These are phyloP conservation scores for Hybognathus amarus DNA, from an alignment of 2,797 vertebrate genomes.

Conservation along the genomic window DNA sequence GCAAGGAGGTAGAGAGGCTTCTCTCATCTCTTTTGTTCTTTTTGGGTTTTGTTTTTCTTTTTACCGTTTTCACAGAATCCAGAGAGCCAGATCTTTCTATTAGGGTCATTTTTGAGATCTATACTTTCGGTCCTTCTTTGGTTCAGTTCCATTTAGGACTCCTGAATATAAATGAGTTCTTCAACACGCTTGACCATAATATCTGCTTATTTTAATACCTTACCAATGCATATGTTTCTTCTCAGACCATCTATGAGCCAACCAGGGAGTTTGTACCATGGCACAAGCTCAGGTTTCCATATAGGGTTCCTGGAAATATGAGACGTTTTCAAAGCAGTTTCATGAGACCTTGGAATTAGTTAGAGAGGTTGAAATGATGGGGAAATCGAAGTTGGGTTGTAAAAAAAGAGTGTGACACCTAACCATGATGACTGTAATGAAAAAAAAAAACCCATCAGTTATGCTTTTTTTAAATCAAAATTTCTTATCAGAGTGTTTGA, in stretches of 20 bases:
- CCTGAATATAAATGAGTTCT: background rate
- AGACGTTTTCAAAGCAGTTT: background rate
- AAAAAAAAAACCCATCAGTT: no score
- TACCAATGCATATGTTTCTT: background rate
- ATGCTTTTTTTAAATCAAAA: no score
- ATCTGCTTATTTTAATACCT: background rate
- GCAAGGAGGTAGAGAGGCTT: background rate
- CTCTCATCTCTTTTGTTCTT: background rate
- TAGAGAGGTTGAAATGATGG: background rate
- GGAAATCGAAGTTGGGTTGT: background rate
- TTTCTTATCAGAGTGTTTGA: background rate
- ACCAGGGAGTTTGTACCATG: background rate
- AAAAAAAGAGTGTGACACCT: background rate
- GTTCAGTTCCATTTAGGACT: no score
- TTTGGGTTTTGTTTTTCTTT: background rate
- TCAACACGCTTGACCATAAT: background rate
- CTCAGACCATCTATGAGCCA: background rate
- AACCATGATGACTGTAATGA: background rate
- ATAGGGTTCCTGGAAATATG: background rate
- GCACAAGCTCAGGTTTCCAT: background rate
- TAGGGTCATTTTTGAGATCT: background rate
- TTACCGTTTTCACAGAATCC: background rate
- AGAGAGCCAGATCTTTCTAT: background rate
- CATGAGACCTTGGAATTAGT: background rate
- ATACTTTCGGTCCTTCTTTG: background rate